phyloP scores from a whole-genome alignment of 2,888 invertebrate species.

The Tiliacea aurago region DNA sequence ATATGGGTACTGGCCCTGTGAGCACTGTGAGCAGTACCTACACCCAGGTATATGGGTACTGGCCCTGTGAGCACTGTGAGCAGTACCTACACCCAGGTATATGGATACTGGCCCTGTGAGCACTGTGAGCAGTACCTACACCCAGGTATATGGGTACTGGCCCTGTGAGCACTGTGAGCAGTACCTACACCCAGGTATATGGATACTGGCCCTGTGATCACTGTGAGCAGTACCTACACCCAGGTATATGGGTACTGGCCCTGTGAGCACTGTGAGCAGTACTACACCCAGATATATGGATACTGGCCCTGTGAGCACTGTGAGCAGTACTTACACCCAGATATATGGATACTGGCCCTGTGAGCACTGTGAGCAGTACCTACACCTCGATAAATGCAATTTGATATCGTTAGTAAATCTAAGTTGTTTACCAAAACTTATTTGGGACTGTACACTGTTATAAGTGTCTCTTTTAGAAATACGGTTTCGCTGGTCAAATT shows the following conservation, averaged over 20 bases:
- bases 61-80: too few species aligned
- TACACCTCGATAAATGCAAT: too few species aligned
- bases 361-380: too few species aligned
- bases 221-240: background rate
- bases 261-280: too few species aligned
- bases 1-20: background rate
- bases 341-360: background rate
- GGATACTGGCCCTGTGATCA: background rate
- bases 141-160: background rate
- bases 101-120: background rate
- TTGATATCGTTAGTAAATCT: background rate
- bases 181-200: background rate
- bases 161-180: too few species aligned
- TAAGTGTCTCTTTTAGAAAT: background rate
- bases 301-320: background rate
- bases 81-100: background rate
- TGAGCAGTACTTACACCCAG: background rate
- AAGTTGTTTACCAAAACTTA: background rate
- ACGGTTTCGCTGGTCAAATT: background rate
- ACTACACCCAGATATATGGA: too few species aligned
- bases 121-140: background rate
- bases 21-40: background rate
- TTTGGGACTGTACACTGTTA: background rate
- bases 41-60: background rate
- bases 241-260: background rate